phyloP scores from a whole-genome alignment of 2,888 invertebrate species.

The Clostera curtula region DNA sequence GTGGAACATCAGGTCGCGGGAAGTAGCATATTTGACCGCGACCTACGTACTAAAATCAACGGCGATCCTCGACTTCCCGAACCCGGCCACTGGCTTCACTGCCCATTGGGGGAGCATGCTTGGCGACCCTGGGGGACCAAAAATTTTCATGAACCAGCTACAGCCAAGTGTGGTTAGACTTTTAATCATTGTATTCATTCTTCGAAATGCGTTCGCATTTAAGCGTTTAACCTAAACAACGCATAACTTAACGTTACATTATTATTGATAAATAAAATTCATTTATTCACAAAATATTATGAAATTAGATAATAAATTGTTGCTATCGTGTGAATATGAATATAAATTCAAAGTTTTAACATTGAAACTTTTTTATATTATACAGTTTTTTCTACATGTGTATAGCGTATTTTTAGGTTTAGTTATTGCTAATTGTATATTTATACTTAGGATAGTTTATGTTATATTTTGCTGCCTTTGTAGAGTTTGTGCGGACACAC shows the following conservation, averaged over 20 bases:
- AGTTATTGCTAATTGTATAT: conserved; percentile 53
- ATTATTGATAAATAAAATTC: conserved; percentile 13
- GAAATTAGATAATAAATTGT: conserved; percentile 19
- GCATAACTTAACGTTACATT: conserved; percentile 26
- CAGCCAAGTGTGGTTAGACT: too few relatives aligned
- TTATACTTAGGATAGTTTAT: conserved; percentile 34
- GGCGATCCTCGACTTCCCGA: too few relatives aligned
- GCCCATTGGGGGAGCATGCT: too few relatives aligned
- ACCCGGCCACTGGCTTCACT: too few relatives aligned
- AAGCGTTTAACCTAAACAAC: too few relatives aligned
- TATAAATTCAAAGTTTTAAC: conserved; percentile 21
- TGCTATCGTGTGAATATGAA: conserved; percentile 30
- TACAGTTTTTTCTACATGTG: conserved; percentile 51
- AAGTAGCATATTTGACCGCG: too few relatives aligned
- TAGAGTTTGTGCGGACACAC: conserved; percentile 31
- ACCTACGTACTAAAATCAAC: too few relatives aligned
- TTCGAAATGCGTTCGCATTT: too few relatives aligned
- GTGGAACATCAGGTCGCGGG: too few relatives aligned
- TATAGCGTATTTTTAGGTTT: conserved; percentile 48
- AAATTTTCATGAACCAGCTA: too few relatives aligned
- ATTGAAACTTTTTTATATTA: conserved; percentile 33
- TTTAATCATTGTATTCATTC: too few relatives aligned
- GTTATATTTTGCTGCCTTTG: conserved; percentile 28
- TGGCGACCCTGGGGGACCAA: too few relatives aligned
- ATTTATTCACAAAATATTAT: conserved; percentile 16